A percentile compares a stretch with the other conserved stretches of the same genome.
phyloP scores from a whole-genome alignment of 2,113 vertebrate genomes.

The Aegypius monachus region DNA sequence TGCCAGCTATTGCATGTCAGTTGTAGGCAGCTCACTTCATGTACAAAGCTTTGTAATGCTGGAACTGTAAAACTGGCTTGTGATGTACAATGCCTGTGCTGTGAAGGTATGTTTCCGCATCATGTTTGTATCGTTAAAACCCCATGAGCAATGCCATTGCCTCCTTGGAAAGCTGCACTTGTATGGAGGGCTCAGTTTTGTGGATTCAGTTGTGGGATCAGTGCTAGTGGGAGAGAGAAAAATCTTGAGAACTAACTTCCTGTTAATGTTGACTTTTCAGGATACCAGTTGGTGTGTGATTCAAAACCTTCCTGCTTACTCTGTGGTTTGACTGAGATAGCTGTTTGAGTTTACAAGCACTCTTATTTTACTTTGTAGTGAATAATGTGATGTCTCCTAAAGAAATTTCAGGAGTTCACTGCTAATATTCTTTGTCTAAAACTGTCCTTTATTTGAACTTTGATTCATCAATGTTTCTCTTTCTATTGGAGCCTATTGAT shows the following conservation, averaged over 20 bases:
- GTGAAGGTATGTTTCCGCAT: background rate
- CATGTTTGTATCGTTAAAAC: background rate
- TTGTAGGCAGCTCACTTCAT: background rate
- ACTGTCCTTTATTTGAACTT: conserved; percentile 33
- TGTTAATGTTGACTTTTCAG: background rate
- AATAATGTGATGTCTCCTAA: background rate
- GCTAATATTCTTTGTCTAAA: background rate
- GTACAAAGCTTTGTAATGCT: background rate
- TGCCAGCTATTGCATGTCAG: background rate
- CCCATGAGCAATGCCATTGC: background rate
- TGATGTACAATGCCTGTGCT: background rate
- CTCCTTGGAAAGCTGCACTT: background rate
- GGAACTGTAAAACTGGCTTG: background rate
- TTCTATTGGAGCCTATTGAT: conserved; percentile 22
- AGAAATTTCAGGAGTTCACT: background rate
- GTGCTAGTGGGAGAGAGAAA: background rate
- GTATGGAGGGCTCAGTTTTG: background rate
- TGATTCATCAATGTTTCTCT: background rate
- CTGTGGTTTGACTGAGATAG: background rate
- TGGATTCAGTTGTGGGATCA: background rate
- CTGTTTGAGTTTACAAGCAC: background rate
- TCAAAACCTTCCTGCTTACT: background rate
- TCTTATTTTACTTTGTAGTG: background rate
- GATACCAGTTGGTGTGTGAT: background rate
- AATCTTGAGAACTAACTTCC: background rate